phyloP scores from a whole-genome alignment of 2,113 vertebrate species.

The Lophura nycthemera region DNA sequence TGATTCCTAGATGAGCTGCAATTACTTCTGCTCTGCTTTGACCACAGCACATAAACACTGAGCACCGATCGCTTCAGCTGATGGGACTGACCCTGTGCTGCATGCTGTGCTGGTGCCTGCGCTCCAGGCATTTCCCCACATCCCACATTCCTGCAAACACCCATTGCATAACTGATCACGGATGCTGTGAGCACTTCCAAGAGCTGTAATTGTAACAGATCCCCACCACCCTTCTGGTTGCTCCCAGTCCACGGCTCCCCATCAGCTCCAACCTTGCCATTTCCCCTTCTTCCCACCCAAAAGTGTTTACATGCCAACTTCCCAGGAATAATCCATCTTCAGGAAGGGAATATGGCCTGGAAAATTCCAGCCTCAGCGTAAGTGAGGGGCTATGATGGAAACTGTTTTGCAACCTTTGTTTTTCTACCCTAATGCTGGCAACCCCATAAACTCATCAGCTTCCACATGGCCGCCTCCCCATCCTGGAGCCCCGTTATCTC shows the following conservation, averaged over 20 bases:
- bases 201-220: not conserved
- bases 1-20: not conserved
- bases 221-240: not conserved
- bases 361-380: not conserved
- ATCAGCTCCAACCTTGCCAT: not conserved
- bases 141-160: not conserved
- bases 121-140: not conserved
- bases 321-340: not conserved
- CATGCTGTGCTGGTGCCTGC: not conserved
- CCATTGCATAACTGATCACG: not conserved
- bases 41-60: accelerated
- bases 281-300: not conserved
- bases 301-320: accelerated
- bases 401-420: slow-evolving; percentile 21
- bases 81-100: not conserved
- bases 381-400: slow-evolving; percentile 12
- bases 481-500: not conserved
- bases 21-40: not conserved
- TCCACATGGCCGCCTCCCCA: not conserved
- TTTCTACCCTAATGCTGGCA: not conserved
- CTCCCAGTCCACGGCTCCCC: not conserved
- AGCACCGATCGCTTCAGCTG: accelerated
- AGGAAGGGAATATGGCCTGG: not conserved
- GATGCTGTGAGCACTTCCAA: not conserved
- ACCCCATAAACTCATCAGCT: not conserved